Evolutionary conservation across 2,888 invertebrate species (phyloP).

Genomic region (Lasioglossum calceatum): DNA sequence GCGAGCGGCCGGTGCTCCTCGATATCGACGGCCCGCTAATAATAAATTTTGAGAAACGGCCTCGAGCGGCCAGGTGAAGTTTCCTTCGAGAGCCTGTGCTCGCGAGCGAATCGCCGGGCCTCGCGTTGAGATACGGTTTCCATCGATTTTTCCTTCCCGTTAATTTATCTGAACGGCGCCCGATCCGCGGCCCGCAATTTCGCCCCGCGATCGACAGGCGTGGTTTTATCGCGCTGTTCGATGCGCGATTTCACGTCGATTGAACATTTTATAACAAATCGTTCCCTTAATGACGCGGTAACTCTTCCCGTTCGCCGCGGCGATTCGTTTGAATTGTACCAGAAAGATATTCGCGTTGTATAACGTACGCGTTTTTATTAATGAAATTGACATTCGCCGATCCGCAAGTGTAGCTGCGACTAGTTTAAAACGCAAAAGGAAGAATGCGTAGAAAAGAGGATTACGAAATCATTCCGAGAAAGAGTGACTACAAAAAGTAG

Average conservation of each 20-base stretch:
- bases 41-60: slow-evolving; percentile 54
- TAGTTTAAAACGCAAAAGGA: not conserved
- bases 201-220: not conserved
- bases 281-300: slow-evolving; percentile 25
- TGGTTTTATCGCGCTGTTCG: slow-evolving; percentile 1
- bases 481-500: not conserved
- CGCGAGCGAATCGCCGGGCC: not conserved
- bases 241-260: not conserved
- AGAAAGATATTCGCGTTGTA: not conserved
- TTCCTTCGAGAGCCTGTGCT: slow-evolving; percentile 18
- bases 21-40: slow-evolving; percentile 46
- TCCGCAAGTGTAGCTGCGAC: not conserved
- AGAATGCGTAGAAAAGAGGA: not conserved
- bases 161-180: slow-evolving; percentile 38
- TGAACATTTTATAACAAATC: slow-evolving; percentile 2
- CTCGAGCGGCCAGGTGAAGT: slow-evolving; percentile 10
- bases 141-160: slow-evolving; percentile 27
- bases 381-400: not conserved
- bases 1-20: slow-evolving; percentile 30
- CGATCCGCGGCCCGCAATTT: slow-evolving; percentile 34
- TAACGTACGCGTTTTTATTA: not conserved
- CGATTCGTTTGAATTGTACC: not conserved
- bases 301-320: not conserved
- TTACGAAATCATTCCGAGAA: not conserved
- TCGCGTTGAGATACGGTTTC: slow-evolving; percentile 29